Percentiles rank a stretch among this genome's conserved stretches.
phyloP scores from a whole-genome alignment of 2,888 invertebrate genomes.

The Cacoxenus indagator region DNA sequence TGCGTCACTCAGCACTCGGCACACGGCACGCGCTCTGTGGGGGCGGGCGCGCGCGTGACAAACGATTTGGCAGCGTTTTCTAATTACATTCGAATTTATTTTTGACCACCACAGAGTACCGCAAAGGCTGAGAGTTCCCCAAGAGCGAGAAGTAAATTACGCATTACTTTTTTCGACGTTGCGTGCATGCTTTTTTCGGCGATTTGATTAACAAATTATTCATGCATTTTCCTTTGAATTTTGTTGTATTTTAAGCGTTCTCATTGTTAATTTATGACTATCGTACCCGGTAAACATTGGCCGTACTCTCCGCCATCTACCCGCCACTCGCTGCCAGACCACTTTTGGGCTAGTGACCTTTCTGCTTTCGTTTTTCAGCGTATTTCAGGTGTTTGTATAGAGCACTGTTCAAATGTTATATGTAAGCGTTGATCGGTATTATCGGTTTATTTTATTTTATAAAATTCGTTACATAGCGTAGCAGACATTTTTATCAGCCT shows the following conservation, averaged over 20 bases:
- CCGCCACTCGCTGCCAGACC: neutral
- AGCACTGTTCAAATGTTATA: too few species aligned
- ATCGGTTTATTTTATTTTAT: neutral
- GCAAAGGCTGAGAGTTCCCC: neutral
- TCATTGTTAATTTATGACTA: neutral
- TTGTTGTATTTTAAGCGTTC: neutral
- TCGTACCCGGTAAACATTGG: neutral
- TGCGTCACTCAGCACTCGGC: constrained; percentile 8
- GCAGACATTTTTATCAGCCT: too few species aligned
- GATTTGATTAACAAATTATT: neutral
- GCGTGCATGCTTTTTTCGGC: neutral
- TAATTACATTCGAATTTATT: constrained; percentile 1
- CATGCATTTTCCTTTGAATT: neutral
- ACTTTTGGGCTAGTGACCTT: constrained; percentile 24
- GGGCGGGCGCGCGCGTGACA: constrained; percentile 1
- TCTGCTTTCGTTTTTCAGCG: neutral
- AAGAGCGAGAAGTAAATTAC: constrained; percentile 2
- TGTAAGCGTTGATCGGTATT: too few species aligned
- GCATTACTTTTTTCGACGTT: constrained; percentile 8
- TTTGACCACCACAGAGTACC: neutral
- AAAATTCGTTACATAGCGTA: too few species aligned
- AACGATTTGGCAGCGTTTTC: constrained; percentile 9
- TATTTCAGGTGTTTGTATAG: too few species aligned
- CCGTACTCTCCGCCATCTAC: neutral
- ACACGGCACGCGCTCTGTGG: neutral